Base-by-base conservation (phyloP, 1,140 invertebrate genomes). In the Caenorhabditis tropicalis region DNA sequence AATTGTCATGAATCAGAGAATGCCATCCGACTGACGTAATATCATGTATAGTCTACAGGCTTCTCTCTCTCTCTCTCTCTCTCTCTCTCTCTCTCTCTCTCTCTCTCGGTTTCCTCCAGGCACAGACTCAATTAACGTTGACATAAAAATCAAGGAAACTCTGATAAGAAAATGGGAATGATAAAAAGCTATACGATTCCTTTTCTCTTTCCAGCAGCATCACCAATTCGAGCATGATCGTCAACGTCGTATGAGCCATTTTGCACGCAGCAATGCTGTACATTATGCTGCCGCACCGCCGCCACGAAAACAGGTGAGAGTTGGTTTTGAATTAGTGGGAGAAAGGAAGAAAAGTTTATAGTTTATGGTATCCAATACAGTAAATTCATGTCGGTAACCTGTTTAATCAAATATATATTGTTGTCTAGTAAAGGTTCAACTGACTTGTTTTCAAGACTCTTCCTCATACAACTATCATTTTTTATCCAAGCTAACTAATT, bases 241-340 rank as follows among this genome's bases (percentile, higher is more conserved):
- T 21, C 65, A 74, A 74, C 65, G 65, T 74, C 65, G 65, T 43
- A 74, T 74, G 65, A 74, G 65, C 65, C 65, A 74, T 21, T 74
- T 74, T 74, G 65, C 65, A 74, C 65, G 65, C 36, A 74, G 65
- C 36, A 74, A 74, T 74, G 65, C 65, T 24, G 65, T 74, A 43
- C 65, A 74, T n/a, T 74, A 74, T 74, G 65, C 65, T 24, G 65
- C 65, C 21, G 65, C 65, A 12, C 65, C 65, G 65, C 65, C 65
- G 36, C 65, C 65, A 12, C 12, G 65, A 24, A 74, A 74, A 74
- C 65, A 74, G 65, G 65, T 74, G 7, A 43, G 65, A 43, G n/a
- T n/a, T n/a, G n/a, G n/a, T n/a, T n/a, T n/a, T n/a, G n/a, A n/a
- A n/a, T n/a, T 21, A 36, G 9, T 6, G 7, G 29, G 51, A 24